Evolutionary conservation across 2,113 vertebrate species (phyloP), one percentile per base, ranked within the genome.

Genomic region (Paralichthys olivaceus): DNA sequence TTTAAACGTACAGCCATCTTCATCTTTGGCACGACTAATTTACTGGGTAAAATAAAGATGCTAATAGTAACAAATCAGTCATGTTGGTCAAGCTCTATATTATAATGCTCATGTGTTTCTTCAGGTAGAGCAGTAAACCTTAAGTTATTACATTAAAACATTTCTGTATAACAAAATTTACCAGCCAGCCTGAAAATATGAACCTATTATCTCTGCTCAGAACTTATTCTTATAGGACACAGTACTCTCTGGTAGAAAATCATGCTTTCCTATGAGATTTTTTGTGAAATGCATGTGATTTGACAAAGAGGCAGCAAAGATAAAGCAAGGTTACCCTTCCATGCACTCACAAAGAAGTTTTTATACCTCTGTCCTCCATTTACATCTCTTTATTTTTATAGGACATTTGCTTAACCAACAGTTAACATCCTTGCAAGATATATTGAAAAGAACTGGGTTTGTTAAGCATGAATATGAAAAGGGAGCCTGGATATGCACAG

Each of bases 331-430:
- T n/a, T n/a, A n/a, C n/a, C n/a, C n/a, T n/a, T n/a, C n/a, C n/a
- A n/a, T n/a, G n/a, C n/a, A n/a, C n/a, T n/a, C n/a, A n/a, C n/a
- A n/a, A n/a, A n/a, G n/a, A n/a, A n/a, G 26, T 23, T 34, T 62
- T 13, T 47, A n/a, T 28, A 43, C 29, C 7, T 57, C 23, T 3
- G 3, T 19, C 45, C 19, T 56, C 34, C 12, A 26, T 54, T 63
- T 34, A 29, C 7, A 32, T 13, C 12, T 80, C 68, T n/a, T n/a
- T n/a, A n/a, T n/a, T n/a, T 56, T 34, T 65, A 45, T 32, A 7
- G 32, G 29, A 34, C 72, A 58, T 29, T 29, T 3, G 5, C 28
- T 3, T 29, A 26, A 13, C 23, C 43, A 69, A 65, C 60, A 34
- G 37, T 29, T 22, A 26, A 17, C 23, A 14, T 17, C 62, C 9